Evolutionary conservation across 2,797 vertebrate genomes (phyloP), one percentile per base, ranked within the genome.

Genomic region (Chelon labrosus): DNA sequence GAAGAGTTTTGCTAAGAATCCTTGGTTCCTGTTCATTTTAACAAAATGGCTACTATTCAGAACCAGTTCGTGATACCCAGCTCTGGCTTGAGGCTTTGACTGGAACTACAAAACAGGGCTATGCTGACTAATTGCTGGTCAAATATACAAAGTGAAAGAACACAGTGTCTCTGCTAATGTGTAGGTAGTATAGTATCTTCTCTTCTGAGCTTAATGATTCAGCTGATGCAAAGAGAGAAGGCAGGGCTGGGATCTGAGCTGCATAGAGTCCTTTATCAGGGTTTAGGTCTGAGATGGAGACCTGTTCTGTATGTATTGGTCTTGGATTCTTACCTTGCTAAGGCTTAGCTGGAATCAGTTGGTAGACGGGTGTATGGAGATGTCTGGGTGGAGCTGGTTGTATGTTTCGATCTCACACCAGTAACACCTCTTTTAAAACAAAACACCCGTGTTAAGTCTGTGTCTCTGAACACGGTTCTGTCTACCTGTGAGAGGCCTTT

Each of bases 161-260:
- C 63, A 69, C 51, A 39, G 76, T 55, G 76, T 82, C 13, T 84
- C 53, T 75, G 50, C 70, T 75, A 17, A 55, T 35, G 47, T 80
- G n/a, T 77, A 84, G 73, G 76, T 74, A 80, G 80, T 44, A 60
- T 49, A 50, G 8, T 25, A 53, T 56, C 54, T 37, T 73, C 58
- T 75, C 19, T 25, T 66, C 31, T 35, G 70, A 79, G 66, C 75
- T 41, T 38, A 42, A 57, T 12, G 55, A 22, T 44, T 66, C 35
- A 50, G 55, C 27, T 22, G 35, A 46, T 31, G 31, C 31, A 31
- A 7, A 17, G 42, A 65, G 51, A 57, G 27, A 38, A 61, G 22
- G 47, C 2, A 0, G 47, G 47, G 56, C 22, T 27, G 16, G 46
- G 53, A n/a, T 17, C 16, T 53, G 42, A 73, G 68, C 79, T 78